These are phyloP conservation scores for Dicyrtomina minuta DNA, from an alignment of 2,888 invertebrate species.

Conservation along the genomic window DNA sequence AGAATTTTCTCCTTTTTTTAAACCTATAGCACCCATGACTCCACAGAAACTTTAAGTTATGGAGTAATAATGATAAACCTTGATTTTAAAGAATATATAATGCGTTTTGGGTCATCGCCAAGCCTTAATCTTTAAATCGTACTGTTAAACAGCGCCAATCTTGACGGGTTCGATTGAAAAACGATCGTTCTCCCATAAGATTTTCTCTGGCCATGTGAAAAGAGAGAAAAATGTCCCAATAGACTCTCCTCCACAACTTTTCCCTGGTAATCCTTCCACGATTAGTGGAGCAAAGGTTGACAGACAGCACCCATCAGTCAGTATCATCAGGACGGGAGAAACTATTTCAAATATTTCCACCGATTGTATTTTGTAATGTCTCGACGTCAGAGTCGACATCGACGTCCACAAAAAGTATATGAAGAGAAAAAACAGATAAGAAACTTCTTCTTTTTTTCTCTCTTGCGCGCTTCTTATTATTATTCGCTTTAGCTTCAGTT, in stretches of 20 bases:
- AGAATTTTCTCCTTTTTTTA: too few relatives aligned
- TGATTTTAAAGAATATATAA: slow-evolving; percentile 23
- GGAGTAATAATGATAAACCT: too few relatives aligned
- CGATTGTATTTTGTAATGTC: too few relatives aligned
- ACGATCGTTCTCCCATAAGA: slow-evolving; percentile 13
- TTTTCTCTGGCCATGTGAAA: slow-evolving; percentile 10
- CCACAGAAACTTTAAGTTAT: too few relatives aligned
- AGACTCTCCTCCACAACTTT: not conserved
- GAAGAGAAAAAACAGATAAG: too few relatives aligned
- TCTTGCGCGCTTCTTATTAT: too few relatives aligned
- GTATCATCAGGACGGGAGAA: slow-evolving; percentile 22
- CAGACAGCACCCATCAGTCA: slow-evolving; percentile 28
- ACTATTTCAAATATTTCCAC: slow-evolving; percentile 14
- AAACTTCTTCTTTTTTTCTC: too few relatives aligned
- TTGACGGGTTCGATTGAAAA: slow-evolving; percentile 21
- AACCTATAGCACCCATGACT: too few relatives aligned
- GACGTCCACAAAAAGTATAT: too few relatives aligned
- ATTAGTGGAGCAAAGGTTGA: slow-evolving; percentile 16
- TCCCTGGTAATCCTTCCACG: not conserved
- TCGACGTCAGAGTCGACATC: too few relatives aligned
- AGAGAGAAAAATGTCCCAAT: not conserved
- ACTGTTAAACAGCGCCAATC: slow-evolving; percentile 8
- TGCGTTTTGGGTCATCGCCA: slow-evolving; percentile 34
- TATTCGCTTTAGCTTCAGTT: too few relatives aligned
- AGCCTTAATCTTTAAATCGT: slow-evolving; percentile 25